These are phyloP conservation scores for Grammomys dolichurus DNA, from an alignment of 2,113 vertebrate species.

Conservation along the genomic window DNA sequence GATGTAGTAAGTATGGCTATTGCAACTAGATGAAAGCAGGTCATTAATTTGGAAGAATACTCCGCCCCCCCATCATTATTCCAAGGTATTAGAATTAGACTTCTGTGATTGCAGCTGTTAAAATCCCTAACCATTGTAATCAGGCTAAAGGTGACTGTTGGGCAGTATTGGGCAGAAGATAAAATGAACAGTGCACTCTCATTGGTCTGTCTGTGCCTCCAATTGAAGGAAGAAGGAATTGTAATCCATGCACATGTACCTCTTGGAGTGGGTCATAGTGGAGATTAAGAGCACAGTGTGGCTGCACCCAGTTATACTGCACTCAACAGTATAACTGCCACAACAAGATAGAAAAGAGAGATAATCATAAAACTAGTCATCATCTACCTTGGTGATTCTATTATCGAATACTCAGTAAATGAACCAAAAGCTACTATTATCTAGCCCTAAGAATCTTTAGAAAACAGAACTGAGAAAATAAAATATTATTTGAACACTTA, in stretches of 20 bases:
- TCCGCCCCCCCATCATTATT: neutral
- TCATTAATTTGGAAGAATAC: neutral
- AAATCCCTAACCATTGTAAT: neutral
- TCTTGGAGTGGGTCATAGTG: neutral
- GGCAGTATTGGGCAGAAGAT: neutral
- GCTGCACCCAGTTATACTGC: too few species aligned
- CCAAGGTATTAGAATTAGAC: too few species aligned
- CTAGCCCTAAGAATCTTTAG: neutral
- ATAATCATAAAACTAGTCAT: neutral
- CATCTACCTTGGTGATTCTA: neutral
- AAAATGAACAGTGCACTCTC: neutral
- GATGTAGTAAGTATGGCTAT: neutral
- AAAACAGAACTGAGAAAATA: neutral
- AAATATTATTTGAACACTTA: neutral
- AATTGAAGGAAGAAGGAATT: neutral
- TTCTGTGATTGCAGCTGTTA: neutral
- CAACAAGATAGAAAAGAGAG: neutral
- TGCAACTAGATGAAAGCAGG: neutral
- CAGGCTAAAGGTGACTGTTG: neutral
- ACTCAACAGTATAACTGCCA: too few species aligned
- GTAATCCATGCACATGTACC: rapidly evolving
- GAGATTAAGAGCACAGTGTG: neutral
- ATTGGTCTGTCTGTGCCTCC: neutral
- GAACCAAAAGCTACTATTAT: neutral
- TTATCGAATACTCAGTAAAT: neutral